phyloP scores from a whole-genome alignment of 2,888 invertebrate species.

The Argyresthia goedartella region DNA sequence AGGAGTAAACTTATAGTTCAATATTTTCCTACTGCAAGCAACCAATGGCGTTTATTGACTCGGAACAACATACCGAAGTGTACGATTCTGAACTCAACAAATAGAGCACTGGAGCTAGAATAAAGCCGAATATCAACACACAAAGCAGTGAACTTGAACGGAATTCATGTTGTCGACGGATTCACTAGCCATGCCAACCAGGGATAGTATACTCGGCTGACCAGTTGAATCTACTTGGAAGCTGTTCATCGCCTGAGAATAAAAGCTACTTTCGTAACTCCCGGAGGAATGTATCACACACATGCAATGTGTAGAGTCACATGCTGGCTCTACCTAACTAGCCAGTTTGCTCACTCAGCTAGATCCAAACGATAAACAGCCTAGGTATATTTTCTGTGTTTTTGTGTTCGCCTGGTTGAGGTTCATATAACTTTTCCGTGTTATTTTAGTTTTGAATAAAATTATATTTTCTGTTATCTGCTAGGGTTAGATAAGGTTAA shows the following conservation, averaged over 20 bases:
- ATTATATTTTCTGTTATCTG: no score
- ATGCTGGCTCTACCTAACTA: neutral
- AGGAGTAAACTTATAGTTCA: no score
- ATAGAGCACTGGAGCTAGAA: neutral
- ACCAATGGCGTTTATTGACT: no score
- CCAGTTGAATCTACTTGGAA: neutral
- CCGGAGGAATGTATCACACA: neutral
- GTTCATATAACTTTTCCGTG: no score
- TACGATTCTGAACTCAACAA: no score
- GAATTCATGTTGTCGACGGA: neutral
- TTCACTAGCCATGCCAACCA: no score
- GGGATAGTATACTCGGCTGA: no score
- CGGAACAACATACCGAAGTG: no score
- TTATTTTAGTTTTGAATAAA: no score
- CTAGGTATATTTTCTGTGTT: neutral
- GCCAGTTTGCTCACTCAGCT: neutral
- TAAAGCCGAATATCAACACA: neutral
- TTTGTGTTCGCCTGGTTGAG: neutral
- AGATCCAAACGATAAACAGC: neutral
- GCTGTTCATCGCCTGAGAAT: neutral
- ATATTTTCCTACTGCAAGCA: no score
- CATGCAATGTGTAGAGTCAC: neutral
- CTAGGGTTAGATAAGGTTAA: no score
- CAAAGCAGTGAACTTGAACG: constrained; percentile 1
- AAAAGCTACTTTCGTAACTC: neutral